These are phyloP conservation scores for Chromis chromis DNA, from an alignment of 2,797 vertebrate species.

Conservation along the genomic window DNA sequence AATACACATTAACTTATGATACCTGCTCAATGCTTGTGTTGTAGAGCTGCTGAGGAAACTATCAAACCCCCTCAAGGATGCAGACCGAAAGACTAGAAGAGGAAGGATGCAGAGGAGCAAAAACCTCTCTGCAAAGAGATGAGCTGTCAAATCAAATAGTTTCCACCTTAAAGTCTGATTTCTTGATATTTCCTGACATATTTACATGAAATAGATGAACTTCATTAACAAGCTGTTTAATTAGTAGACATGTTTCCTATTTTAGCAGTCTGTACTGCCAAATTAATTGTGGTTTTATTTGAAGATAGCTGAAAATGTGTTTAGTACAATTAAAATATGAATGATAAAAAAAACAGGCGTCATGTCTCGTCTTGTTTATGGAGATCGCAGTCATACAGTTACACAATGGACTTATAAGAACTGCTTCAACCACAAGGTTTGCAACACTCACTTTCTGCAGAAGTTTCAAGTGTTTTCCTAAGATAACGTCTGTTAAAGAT, in stretches of 20 bases:
- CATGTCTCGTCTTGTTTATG: not conserved
- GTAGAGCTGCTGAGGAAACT: slow-evolving; percentile 78
- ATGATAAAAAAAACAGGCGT: not conserved
- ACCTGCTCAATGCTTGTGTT: not conserved
- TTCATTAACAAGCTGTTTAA: too few species aligned
- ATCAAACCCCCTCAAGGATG: slow-evolving; percentile 66
- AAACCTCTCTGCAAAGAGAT: slow-evolving; percentile 25
- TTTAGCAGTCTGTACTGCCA: not conserved
- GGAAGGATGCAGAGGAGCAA: slow-evolving; percentile 51
- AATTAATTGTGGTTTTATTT: too few species aligned
- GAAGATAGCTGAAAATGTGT: not conserved
- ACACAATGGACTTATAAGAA: too few species aligned
- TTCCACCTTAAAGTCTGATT: not conserved
- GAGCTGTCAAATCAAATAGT: slow-evolving; percentile 15
- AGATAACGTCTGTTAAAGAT: too few species aligned
- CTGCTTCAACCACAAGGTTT: too few species aligned
- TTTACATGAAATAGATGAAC: not conserved
- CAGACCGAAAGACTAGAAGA: slow-evolving; percentile 59
- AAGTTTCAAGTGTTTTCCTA: not conserved
- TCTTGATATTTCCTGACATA: not conserved
- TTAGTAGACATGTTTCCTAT: not conserved
- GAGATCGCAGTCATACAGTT: not conserved
- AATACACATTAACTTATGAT: too few species aligned
- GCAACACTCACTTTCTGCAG: too few species aligned
- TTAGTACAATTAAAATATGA: not conserved